These are phyloP conservation scores for Pecten maximus DNA, from an alignment of 2,888 invertebrate genomes.

Conservation along the genomic window DNA sequence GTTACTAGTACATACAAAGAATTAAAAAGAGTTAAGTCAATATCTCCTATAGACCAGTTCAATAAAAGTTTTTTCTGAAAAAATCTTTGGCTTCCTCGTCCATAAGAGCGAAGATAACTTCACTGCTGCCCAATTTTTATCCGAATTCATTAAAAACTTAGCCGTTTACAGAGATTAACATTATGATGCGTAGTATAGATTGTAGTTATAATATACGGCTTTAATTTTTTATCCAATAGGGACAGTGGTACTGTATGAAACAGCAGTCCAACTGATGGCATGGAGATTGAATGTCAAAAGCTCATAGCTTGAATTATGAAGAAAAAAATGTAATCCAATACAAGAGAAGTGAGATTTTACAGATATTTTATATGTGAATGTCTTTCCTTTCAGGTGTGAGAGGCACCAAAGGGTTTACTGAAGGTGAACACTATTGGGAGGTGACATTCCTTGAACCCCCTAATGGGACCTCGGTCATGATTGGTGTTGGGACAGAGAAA, in stretches of 20 bases:
- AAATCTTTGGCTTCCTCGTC: background rate
- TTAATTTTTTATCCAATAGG: constrained; percentile 16
- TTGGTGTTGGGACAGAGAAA: constrained; percentile 74
- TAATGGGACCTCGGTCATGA: constrained; percentile 76
- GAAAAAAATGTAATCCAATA: background rate
- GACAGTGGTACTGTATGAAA: background rate
- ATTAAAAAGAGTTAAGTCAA: too few relatives aligned
- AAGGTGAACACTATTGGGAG: constrained; percentile 78
- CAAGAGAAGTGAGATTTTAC: background rate
- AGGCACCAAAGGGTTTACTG: constrained; percentile 68
- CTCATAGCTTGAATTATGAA: background rate
- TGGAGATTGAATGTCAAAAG: background rate
- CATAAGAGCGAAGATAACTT: background rate
- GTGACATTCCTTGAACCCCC: constrained; percentile 74
- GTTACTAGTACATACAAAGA: too few relatives aligned
- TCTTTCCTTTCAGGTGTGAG: constrained; percentile 63
- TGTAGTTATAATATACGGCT: background rate
- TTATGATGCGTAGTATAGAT: too few relatives aligned
- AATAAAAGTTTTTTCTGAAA: background rate
- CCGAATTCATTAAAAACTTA: background rate
- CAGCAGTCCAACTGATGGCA: background rate
- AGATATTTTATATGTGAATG: background rate
- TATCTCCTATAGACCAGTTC: too few relatives aligned
- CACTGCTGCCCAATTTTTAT: background rate
- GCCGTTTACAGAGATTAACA: too few relatives aligned